Evolutionary conservation across 2,113 vertebrate genomes (phyloP), one percentile per base, ranked within the genome.

Genomic region (Zapornia atra): DNA sequence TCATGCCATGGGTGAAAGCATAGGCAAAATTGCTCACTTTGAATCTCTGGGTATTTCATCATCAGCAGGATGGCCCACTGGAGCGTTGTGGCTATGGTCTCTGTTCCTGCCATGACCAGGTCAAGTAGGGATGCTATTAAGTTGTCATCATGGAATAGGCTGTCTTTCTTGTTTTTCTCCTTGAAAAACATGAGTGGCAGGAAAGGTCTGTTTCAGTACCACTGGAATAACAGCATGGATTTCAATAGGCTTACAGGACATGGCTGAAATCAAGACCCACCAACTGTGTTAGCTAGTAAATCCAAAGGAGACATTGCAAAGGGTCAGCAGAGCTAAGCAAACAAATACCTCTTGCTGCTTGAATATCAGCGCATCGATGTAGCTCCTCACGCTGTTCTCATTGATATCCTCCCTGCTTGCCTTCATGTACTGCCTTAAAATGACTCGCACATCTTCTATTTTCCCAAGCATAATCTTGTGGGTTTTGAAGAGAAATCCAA

Each of bases 41-140:
- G 99, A 84, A 99, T 97, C 2, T 97, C 92, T 6, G 98, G 98
- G 92, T 99, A 97, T 59, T 97, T 98, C 97, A 98, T 98, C 96
- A 99, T 98, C 90, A 99, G 98, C 48, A 99, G 97, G 31, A 99
- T 96, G 9, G 98, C 98, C 99, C 99, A 99, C 92, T 99, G 99
- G 75, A 99, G 96, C 0, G 99, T 99, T 33, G 98, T 98, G 2
- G 98, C 98, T 5, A 98, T 99, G 59, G 99, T 99, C 94, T 99
- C 99, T 9, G 98, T 99, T 5, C 99, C 99, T 1, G 99, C 99
- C 95, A 99, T 97, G 91, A 99, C 98, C 91, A 99, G 97, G 97
- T 99, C 99, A 20, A 99, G 97, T 53, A 98, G 97, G 75, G 99
- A 99, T 71, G 98, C 97, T 40, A 99, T 91, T 81, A 98, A 50